Evolutionary conservation across 2,888 invertebrate genomes (phyloP), one percentile per base, ranked within the genome.

Genomic region (Andrena bicolor): DNA sequence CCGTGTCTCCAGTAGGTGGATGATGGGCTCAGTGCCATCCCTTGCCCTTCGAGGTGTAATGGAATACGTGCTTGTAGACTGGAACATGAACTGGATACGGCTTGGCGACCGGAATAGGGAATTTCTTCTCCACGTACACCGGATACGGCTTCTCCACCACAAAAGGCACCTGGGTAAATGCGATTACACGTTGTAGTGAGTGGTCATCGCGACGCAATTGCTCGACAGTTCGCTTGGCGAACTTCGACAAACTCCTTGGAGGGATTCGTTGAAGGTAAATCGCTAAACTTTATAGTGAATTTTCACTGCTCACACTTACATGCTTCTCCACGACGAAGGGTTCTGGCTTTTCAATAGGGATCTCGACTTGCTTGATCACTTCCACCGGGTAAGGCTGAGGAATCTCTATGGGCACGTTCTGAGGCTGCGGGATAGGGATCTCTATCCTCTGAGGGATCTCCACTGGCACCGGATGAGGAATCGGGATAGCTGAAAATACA

Each of bases 101-200:
- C 87, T 94, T 95, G 69, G 95, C 95, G 1, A 96, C 95, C 16
- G 94, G 94, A 0, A 95, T 95, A 23, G 95, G 92, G 10, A 96
- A 95, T 53, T 95, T 94, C 90, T 93, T 95, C 90, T 95, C 96
- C 2, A 95, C 94, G 64, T 95, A 95, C 10, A 96, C 94, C 78
- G 95, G 95, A 77, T 96, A 95, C 81, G 96, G 95, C 90, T 95
- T 95, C 89, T 95, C 95, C 13, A 96, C 95, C 20, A 95, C 94
- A 90, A 95, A 95, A 0, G 96, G 96, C 35, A 96, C 91, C 93
- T 93, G 74, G 10, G 70, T 74, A 58, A 51, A 75, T 53, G 28
- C 16, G 23, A 41, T 77, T 60, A 65, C 35, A 13, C 28, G 49
- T 70, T 35, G 69, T n/a, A 30, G 16, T 0, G 10, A 53, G 20